These are phyloP conservation scores for Drosophila auraria DNA, from an alignment of 1,140 invertebrate genomes.

Conservation along the genomic window DNA sequence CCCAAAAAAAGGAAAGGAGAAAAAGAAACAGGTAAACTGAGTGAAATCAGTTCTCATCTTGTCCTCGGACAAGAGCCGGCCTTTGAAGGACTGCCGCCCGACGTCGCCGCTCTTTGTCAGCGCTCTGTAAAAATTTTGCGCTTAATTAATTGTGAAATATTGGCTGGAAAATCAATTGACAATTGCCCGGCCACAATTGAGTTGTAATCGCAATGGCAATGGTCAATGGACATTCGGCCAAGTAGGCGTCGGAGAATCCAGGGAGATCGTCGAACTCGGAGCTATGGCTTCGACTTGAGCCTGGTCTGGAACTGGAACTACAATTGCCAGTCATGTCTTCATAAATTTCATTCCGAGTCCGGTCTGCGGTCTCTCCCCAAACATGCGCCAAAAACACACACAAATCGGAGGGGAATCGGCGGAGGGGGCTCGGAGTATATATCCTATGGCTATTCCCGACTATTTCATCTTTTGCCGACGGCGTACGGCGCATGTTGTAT, in stretches of 20 bases:
- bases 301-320: conserved; percentile 51
- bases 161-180: conserved; percentile 61
- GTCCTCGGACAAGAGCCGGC: conserved; percentile 18
- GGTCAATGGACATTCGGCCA: conserved; percentile 40
- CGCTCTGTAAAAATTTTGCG: conserved; percentile 70
- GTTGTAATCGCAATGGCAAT: conserved; percentile 63
- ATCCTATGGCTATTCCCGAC: conserved; percentile 68
- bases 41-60: conserved; percentile 50
- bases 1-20: conserved; percentile 19
- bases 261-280: conserved; percentile 54
- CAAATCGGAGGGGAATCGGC: conserved; percentile 25
- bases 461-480: conserved; percentile 82
- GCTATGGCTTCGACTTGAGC: not conserved
- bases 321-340: conserved; percentile 83
- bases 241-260: conserved; percentile 65
- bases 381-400: conserved; percentile 78
- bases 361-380: conserved; percentile 22
- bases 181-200: conserved; percentile 63
- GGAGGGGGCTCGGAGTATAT: conserved; percentile 34
- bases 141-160: conserved; percentile 81
- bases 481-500: conserved; percentile 72
- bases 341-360: conserved; percentile 75
- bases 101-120: conserved; percentile 21
- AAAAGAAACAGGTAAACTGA: conserved; percentile 32
- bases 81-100: conserved; percentile 59